Conservation (phyloP, 2,113 vertebrate genomes). For the Neogale vison region DNA sequence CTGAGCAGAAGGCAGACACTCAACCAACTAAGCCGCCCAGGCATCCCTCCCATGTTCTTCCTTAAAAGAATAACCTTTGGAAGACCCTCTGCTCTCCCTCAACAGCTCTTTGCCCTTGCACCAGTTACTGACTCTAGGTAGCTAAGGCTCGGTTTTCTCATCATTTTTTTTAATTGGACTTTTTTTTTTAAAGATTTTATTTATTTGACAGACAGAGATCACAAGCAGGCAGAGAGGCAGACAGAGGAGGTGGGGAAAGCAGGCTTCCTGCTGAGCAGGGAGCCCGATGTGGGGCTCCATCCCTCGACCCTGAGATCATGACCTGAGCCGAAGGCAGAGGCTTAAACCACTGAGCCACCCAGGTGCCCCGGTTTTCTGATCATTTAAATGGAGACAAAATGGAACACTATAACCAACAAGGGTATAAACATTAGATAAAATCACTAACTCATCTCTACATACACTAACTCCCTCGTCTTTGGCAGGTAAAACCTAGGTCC, state of each 20-base stretch:
- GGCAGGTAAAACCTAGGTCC: background rate
- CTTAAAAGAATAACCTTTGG: background rate
- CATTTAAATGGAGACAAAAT: constrained; percentile 11
- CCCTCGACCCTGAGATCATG: no score
- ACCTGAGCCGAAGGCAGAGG: no score
- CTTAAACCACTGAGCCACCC: no score
- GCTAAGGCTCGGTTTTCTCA: background rate
- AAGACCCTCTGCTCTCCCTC: background rate
- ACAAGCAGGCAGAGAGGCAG: no score
- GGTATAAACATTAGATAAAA: background rate
- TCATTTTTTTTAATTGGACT: background rate
- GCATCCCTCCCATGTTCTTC: background rate
- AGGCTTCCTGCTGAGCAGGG: no score
- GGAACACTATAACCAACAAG: background rate
- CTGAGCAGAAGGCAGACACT: background rate
- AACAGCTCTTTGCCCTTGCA: background rate
- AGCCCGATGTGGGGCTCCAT: no score
- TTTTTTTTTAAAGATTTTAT: no score
- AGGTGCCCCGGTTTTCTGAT: background rate
- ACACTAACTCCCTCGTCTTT: background rate
- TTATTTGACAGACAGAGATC: no score
- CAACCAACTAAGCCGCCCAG: background rate
- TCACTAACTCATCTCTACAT: background rate
- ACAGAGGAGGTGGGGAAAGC: no score
- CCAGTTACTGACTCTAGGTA: background rate